Base-by-base conservation (phyloP, 2,888 invertebrate genomes). In the Nesidiocoris tenuis region DNA sequence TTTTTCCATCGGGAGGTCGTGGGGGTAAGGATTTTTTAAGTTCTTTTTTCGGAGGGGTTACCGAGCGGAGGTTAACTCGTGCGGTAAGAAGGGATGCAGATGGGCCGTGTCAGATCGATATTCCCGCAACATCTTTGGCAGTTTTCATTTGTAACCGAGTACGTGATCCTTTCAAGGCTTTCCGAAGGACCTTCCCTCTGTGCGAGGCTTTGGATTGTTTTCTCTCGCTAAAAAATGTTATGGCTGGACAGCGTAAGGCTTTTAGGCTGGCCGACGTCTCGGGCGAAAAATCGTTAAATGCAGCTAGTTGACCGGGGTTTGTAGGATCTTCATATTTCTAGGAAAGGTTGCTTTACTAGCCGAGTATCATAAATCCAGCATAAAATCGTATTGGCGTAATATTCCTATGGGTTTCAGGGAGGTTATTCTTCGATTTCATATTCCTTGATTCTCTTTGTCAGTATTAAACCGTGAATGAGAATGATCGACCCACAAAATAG, bases 1-100 rank as follows among this genome's bases (percentile, higher is more conserved):
- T 80, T 80, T 80, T 81, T 80, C 80, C 80, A 79, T 77, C 77
- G 80, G 80, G 80, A 80, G 67, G 5, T 12, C 12, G 39, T 39
- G 39, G 39, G 39, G 39, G 3, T n/a, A n/a, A n/a, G n/a, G n/a
- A n/a, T n/a, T n/a, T n/a, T n/a, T n/a, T n/a, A n/a, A 39, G 39
- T 12, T 3, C 3, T 39, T 39, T 39, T 39, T 39, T 39, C 12
- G 39, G 39, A 39, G 39, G 39, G 39, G 39, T 39, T 39, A 39
- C 39, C 39, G 12, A 39, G 39, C 12, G 12, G 39, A 39, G 64
- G 78, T 77, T 76, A 79, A 79, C 74, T 79, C 80, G 80, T 79
- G 80, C 79, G 79, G 77, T 74, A 79, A 79, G 75, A 61, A 77
- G 77, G 77, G 77, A 79, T 74, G 77, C 76, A 77, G 78, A 76